Base-by-base conservation (phyloP, 2,888 invertebrate species). In the Blastobasis lacticolella region DNA sequence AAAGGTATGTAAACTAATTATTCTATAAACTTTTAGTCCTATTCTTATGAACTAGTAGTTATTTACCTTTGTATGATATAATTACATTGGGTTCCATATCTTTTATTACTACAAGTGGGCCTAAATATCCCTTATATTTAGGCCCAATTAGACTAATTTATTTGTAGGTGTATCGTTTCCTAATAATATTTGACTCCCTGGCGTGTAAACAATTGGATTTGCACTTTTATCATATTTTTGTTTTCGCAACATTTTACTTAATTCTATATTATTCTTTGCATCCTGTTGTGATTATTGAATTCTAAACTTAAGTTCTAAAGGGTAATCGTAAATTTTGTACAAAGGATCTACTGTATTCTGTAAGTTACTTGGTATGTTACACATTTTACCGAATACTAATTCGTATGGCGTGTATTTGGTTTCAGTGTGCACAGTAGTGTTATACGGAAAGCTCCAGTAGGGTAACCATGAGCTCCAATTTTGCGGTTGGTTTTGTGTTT, bases 381-480 rank as follows among this genome's bases (percentile, higher is more conserved):
- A 60, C 6, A 8, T 10, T 46, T 58, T 61, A 8, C 58, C 60
- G 42, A 57, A 60, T 1, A 60, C 57, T 10, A 59, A 44, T 10
- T 62, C 60, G 10, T 45, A 57, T 2, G 59, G 61, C 5, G 55
- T 52, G 49, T 54, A 61, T 45, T 57, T 56, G 1, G 60, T 62
- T 10, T 38, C 23, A 1, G 52, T 45, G 46, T 63, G 59, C 6
- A 61, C 53, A 4, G 56, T 53, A 9, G 51, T 63, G 42, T 64
- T 64, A 45, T 52, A 59, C 3, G 53, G 8, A 42, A 59, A 61
- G 48, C 52, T 54, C 58, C 58, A 59, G 41, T 48, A 61, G 6
- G 54, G 57, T 53, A 58, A 6, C 58, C 60, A 61, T 0, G 38
- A 8, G 10, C 53, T 51, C 57, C 61, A 61, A 4, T 47, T 41